Percentiles rank a stretch among this genome's conserved stretches.
Conservation (phyloP, 2,113 vertebrate species). For the Argyrosomus japonicus region DNA sequence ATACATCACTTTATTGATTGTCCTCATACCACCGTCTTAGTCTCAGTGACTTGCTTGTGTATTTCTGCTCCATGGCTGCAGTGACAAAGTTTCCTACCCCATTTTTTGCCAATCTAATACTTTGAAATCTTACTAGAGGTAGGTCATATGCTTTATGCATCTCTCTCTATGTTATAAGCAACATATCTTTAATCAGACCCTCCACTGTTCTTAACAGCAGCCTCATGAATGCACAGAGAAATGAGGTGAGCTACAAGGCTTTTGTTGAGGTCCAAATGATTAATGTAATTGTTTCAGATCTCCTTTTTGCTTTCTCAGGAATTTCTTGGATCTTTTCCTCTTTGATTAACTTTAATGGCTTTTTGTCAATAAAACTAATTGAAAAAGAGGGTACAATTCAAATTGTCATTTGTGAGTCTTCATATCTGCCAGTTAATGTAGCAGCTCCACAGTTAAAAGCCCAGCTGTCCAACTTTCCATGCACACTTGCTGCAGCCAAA, state of each 20-base stretch:
- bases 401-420: conserved; percentile 14
- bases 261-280: conserved; percentile 27
- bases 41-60: conserved; percentile 1
- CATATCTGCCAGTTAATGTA: background rate
- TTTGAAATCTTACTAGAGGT: conserved; percentile 1
- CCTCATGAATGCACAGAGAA: conserved; percentile 49
- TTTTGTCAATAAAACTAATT: conserved; percentile 74
- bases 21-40: background rate
- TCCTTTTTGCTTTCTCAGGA: conserved; percentile 72
- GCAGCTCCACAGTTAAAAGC: background rate
- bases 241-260: conserved; percentile 19
- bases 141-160: background rate
- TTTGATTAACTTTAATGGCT: conserved; percentile 46
- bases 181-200: conserved; percentile 12
- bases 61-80: conserved; percentile 15
- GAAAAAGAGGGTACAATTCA: conserved; percentile 6
- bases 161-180: background rate
- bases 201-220: conserved; percentile 21
- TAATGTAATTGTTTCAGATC: conserved; percentile 25
- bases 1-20: conserved; percentile 15
- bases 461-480: conserved; percentile 27
- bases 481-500: conserved; percentile 30
- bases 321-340: conserved; percentile 54
- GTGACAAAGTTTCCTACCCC: background rate
- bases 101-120: conserved; percentile 1